phyloP scores from a whole-genome alignment of 2,797 vertebrate species.

The Rhyacichthys aspro region DNA sequence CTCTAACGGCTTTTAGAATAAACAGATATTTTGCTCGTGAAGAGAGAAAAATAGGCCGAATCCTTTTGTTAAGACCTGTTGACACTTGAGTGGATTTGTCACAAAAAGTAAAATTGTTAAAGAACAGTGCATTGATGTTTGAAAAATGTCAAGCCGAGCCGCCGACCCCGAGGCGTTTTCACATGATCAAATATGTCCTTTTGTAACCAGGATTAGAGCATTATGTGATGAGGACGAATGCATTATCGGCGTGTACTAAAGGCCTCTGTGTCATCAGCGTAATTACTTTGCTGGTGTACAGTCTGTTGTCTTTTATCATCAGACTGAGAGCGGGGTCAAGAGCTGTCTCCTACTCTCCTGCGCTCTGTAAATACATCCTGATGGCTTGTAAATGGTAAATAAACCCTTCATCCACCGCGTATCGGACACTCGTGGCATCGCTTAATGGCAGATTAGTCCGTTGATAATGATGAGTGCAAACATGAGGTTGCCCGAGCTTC shows the following conservation, averaged over 20 bases:
- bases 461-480: constrained; percentile 59
- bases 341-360: constrained; percentile 5
- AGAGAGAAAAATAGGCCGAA: not conserved
- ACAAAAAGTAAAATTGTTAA: not conserved
- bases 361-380: constrained; percentile 29
- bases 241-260: constrained; percentile 23
- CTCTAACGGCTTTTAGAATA: no score
- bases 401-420: constrained; percentile 15
- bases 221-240: constrained; percentile 26
- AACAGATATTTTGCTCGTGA: not conserved
- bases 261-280: constrained; percentile 27
- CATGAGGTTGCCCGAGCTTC: constrained; percentile 56
- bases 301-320: constrained; percentile 23
- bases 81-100: not conserved
- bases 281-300: constrained; percentile 4
- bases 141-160: not conserved
- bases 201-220: constrained; percentile 18
- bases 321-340: constrained; percentile 17
- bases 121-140: not conserved
- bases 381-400: constrained; percentile 30
- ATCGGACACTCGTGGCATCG: constrained; percentile 50
- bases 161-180: not conserved
- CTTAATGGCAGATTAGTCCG: constrained; percentile 70
- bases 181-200: constrained; percentile 3
- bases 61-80: not conserved